Evolutionary conservation across 2,797 vertebrate species (phyloP).

Genomic region (Xenentodon cancila): DNA sequence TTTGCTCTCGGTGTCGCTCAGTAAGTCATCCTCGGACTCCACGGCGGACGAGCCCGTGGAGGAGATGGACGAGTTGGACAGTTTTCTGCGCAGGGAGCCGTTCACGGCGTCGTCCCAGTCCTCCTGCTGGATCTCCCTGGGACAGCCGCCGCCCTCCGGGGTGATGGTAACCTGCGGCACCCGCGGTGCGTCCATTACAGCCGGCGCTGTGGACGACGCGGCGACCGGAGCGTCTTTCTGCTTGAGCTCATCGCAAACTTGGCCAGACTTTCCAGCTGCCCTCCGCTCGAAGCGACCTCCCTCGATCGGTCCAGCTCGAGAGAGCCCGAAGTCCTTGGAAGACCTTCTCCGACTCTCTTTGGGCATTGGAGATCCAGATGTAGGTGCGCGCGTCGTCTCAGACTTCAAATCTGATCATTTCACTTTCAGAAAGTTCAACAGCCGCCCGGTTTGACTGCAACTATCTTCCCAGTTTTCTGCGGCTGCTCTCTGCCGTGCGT

Average conservation of each 20-base stretch:
- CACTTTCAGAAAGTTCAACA: slow-evolving; percentile 36
- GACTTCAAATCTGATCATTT: slow-evolving; percentile 66
- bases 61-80: slow-evolving; percentile 95
- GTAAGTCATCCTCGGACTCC: slow-evolving; percentile 95
- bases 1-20: slow-evolving; percentile 94
- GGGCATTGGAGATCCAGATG: slow-evolving; percentile 62
- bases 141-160: slow-evolving; percentile 82
- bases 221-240: slow-evolving; percentile 71
- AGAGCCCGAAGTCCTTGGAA: slow-evolving; percentile 74
- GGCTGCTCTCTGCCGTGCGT: slow-evolving; percentile 14
- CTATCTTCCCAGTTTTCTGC: not conserved
- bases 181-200: slow-evolving; percentile 58
- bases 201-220: not conserved
- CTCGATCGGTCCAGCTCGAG: slow-evolving; percentile 45
- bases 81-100: slow-evolving; percentile 83
- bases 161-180: slow-evolving; percentile 96
- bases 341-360: slow-evolving; percentile 77
- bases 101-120: slow-evolving; percentile 76
- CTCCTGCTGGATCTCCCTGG: slow-evolving; percentile 77
- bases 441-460: not conserved
- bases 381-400: slow-evolving; percentile 52
- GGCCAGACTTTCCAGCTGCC: slow-evolving; percentile 44
- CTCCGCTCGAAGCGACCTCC: slow-evolving; percentile 57
- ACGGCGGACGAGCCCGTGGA: slow-evolving; percentile 92
- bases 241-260: slow-evolving; percentile 71